Conservation (phyloP, 2,113 vertebrate genomes). For the Thunnus maccoyii region DNA sequence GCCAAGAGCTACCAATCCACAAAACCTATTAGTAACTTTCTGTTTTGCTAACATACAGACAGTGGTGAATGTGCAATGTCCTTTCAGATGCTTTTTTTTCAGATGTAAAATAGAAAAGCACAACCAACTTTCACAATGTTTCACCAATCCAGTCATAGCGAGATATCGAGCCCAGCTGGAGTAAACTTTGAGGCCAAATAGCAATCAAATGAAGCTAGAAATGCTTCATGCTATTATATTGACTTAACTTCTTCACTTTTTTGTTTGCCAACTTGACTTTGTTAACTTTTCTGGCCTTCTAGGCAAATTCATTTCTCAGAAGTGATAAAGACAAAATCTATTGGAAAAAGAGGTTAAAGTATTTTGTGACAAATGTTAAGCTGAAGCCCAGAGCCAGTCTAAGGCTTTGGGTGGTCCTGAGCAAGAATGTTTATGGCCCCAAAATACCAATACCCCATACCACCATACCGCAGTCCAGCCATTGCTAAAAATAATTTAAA, state of each 20-base stretch:
- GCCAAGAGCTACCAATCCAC: neutral
- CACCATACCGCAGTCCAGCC: neutral
- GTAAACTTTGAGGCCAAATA: neutral
- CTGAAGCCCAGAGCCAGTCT: neutral
- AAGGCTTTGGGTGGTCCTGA: constrained; percentile 15
- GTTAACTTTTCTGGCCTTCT: neutral
- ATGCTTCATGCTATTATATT: no score
- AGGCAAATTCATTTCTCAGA: no score
- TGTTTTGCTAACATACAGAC: neutral
- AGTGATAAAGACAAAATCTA: no score
- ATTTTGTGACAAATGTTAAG: neutral
- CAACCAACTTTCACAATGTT: no score
- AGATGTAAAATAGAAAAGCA: no score
- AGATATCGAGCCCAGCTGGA: neutral
- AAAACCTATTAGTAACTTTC: no score
- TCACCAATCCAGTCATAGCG: neutral
- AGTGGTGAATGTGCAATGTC: neutral
- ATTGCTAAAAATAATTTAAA: neutral
- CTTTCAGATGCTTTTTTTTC: neutral
- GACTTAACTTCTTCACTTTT: neutral
- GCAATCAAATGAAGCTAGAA: neutral
- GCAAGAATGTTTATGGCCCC: constrained; percentile 1
- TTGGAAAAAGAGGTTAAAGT: neutral
- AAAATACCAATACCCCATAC: constrained; percentile 12
- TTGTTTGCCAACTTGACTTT: neutral